Conservation (phyloP, 2,888 invertebrate species). For the Cetonia aurata region DNA sequence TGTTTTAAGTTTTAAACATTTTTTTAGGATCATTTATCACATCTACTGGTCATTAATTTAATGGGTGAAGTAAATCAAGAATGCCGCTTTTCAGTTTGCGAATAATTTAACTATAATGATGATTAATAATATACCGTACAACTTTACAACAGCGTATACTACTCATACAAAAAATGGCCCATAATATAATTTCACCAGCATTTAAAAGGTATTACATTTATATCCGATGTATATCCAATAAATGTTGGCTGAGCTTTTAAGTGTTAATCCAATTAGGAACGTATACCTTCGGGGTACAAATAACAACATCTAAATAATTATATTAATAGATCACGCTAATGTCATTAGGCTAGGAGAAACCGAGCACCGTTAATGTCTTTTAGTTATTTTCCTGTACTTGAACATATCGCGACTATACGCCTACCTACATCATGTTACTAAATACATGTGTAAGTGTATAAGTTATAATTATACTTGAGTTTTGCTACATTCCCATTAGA, state of each 20-base stretch:
- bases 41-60: background rate
- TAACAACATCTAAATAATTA: constrained; percentile 23
- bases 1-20: too few relatives aligned
- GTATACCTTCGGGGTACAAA: constrained; percentile 8
- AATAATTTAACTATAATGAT: constrained; percentile 33
- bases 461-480: background rate
- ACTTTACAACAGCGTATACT: background rate
- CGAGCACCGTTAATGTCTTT: constrained; percentile 14
- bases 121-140: constrained; percentile 22
- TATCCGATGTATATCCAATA: constrained; percentile 4
- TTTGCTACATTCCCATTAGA: background rate
- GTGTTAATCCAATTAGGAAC: constrained; percentile 26
- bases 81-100: constrained; percentile 5
- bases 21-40: background rate
- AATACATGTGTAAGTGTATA: background rate
- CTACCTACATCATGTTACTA: constrained; percentile 1
- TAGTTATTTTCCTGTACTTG: constrained; percentile 19
- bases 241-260: constrained; percentile 2
- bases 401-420: constrained; percentile 3
- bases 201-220: constrained; percentile 23
- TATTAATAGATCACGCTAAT: constrained; percentile 28
- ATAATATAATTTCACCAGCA: constrained; percentile 10
- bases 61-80: constrained; percentile 2
- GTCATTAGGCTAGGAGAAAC: constrained; percentile 23
- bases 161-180: background rate